phyloP scores from a whole-genome alignment of 2,113 vertebrate genomes.

The Castor canadensis region DNA sequence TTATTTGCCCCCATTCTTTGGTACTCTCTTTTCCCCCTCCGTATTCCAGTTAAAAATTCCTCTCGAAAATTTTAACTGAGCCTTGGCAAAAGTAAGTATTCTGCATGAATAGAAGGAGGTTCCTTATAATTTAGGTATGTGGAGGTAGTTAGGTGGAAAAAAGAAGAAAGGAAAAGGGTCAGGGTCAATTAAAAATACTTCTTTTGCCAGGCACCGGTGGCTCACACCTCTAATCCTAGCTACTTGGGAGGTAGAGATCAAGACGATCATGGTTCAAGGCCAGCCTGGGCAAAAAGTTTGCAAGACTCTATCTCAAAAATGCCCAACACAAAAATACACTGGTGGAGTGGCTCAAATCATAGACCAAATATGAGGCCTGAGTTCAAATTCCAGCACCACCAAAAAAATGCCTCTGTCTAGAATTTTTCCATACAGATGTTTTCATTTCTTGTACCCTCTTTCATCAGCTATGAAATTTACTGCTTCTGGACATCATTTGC shows the following conservation, averaged over 20 bases:
- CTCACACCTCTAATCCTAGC: too few species aligned
- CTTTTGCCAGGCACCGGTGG: too few species aligned
- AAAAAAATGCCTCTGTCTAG: conserved; percentile 14
- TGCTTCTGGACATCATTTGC: background rate
- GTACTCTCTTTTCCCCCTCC: background rate
- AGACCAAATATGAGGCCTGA: too few species aligned
- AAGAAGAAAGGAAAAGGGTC: background rate
- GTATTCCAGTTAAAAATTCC: conserved; percentile 30
- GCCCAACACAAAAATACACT: too few species aligned
- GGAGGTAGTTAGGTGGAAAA: background rate
- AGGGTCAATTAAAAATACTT: conserved; percentile 18
- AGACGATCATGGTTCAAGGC: too few species aligned
- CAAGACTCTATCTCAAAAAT: too few species aligned
- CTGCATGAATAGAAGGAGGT: background rate
- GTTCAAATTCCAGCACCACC: too few species aligned
- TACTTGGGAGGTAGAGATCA: too few species aligned
- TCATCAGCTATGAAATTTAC: background rate
- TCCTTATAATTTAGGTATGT: background rate
- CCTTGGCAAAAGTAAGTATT: background rate
- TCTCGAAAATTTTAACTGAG: background rate
- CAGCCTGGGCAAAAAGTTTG: too few species aligned
- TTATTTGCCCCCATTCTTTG: background rate
- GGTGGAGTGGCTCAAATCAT: too few species aligned
- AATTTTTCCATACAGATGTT: conserved; percentile 1
- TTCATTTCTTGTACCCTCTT: conserved; percentile 2